These are phyloP conservation scores for Manis pentadactyla DNA, from an alignment of 2,797 vertebrate genomes.

Conservation along the genomic window DNA sequence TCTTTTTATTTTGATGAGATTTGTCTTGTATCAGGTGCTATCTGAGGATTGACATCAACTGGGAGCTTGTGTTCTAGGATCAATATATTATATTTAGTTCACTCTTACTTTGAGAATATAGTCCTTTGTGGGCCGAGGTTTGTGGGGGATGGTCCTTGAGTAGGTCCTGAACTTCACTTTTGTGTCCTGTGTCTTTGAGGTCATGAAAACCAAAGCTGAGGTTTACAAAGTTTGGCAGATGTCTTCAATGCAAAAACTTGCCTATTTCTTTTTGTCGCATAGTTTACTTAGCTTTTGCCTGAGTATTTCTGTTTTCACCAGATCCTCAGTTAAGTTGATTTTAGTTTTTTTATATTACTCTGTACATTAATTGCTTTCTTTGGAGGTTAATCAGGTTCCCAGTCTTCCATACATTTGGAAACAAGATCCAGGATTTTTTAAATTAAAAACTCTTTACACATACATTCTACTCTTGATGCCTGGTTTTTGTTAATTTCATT, in stretches of 20 bases:
- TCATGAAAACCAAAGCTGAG: neutral
- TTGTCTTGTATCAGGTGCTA: neutral
- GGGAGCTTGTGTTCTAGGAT: neutral
- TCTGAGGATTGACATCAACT: neutral
- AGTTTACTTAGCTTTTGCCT: neutral
- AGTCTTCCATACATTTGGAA: neutral
- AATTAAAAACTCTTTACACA: neutral
- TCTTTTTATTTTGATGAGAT: neutral
- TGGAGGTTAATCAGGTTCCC: neutral
- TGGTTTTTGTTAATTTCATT: neutral
- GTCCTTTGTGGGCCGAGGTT: neutral
- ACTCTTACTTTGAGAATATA: neutral
- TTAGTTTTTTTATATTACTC: neutral
- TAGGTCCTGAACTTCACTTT: neutral
- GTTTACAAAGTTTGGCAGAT: neutral
- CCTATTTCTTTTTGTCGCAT: neutral
- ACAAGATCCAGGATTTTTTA: neutral
- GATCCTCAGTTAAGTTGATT: neutral
- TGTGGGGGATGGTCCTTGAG: neutral
- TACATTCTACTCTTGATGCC: neutral
- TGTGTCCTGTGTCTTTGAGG: neutral
- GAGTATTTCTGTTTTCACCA: neutral
- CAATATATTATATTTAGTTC: neutral
- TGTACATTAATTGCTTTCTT: neutral
- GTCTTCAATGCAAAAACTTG: neutral